Evolutionary conservation across 2,888 invertebrate species (phyloP), one percentile per base, ranked within the genome.

Genomic region (Drosophila lutescens): DNA sequence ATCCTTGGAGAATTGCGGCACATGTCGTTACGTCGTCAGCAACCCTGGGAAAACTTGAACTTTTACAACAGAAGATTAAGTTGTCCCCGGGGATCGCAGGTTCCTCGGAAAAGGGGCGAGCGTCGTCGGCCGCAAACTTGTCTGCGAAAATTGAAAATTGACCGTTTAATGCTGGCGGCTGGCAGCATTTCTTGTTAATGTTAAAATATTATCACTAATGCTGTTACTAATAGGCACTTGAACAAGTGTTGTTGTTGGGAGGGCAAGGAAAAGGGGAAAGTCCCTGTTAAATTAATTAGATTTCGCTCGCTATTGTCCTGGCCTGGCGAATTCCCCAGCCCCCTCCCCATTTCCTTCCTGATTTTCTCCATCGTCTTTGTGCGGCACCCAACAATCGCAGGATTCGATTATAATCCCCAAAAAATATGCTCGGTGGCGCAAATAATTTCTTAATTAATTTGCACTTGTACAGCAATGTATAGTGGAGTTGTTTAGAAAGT

Each of bases 1-100:
- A n/a, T 80, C 90, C 90, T 75, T 80, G 76, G 91, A 90, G 90
- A 91, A 91, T 90, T 87, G 82, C 72, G 78, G 79, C 90, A 82
- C 82, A 77, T 86, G 89, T 77, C 67, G 68, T 10, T 34, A 13
- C 44, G 23, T 26, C 41, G 23, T 17, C 41, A 67, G 60, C 77
- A 79, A 78, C 82, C 81, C 80, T 86, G 88, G 72, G 74, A 86
- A 77, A 74, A 58, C 70, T 69, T 80, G 75, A 88, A 81, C 78
- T 88, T 88, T 90, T 89, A 74, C 78, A 79, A 79, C 88, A 90
- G 79, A 70, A 85, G 89, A 79, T 89, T 85, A 88, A 90, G 88
- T 79, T 89, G 90, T 88, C 90, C 85, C 82, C 53, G 41, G 88
- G 78, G 30, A 30, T 30, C 8, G 30, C 1, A 30, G 26, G 26